Base-by-base conservation (phyloP, 1,140 invertebrate species). In the Drosophila sp. region DNA sequence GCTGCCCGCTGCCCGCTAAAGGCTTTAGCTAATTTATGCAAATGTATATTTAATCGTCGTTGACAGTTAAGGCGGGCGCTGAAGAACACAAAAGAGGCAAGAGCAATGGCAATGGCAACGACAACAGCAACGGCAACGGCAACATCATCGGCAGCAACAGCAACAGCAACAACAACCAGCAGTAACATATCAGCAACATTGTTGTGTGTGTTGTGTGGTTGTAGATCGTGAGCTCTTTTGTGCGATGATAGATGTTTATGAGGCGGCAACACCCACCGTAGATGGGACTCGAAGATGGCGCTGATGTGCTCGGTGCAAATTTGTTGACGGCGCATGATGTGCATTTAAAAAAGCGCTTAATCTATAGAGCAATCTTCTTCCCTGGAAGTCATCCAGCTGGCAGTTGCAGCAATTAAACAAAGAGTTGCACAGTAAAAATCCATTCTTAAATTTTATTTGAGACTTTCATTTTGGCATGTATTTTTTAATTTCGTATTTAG, bases 31-130 rank as follows among this genome's bases (percentile, higher is more conserved):
- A 90, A 90, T 90, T 89, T 80, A 90, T 90, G 89, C 89, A 90
- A 90, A 90, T 90, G 89, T 78, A 78, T 89, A 84, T 90, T 90
- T 90, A 90, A 90, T 90, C 82, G 72, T 67, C 83, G 89, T 80
- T 90, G 89, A 90, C 89, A 90, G 89, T 90, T 90, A 90, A 89
- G 78, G 79, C 83, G 76, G 82, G 45, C 61, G 66, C 61, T 73
- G 54, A 51, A 69, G 62, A 69, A 48, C 65, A 66, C 76, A 56
- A 50, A 72, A 64, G 34, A 53, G 25, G 27, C 53, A 57, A 40
- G 61, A 72, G 54, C 70, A 53, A 36, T 48, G 16, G 18, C 41
- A 45, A 45, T 13, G 27, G 61, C 48, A 53, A 21, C 32, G 25
- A 4, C 67, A 29, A 48, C 40, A 48, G 34, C 45, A 27, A 16